Base-by-base conservation (phyloP, 2,113 vertebrate genomes). In the Australoheros scitulus region DNA sequence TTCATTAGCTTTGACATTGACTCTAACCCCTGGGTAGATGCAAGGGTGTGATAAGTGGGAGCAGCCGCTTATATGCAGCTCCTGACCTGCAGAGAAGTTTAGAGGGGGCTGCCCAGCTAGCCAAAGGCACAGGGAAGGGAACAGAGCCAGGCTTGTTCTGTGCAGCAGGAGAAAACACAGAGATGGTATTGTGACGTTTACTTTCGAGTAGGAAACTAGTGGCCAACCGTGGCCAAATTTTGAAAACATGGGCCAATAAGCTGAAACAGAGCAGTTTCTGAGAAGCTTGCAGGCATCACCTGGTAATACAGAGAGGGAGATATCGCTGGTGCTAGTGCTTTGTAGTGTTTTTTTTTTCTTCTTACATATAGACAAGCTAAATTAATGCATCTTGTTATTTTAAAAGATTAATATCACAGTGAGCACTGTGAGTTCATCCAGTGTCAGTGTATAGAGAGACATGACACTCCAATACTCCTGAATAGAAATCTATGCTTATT, bases 61-160 rank as follows among this genome's bases (percentile, higher is more conserved):
- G 85, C 76, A 34, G 85, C 38, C 63, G 70, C 26, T 76, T 78
- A 55, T 24, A 24, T 38, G 32, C 63, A 75, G 56, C 77, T 82
- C 61, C 59, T 80, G 80, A 61, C 83, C 80, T 86, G 83, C 75
- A 85, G 61, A 64, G 78, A 87, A 24, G 75, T 89, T 82, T 70
- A 34, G 59, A 86, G 61, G 64, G 76, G 75, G n/a, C 36, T 68
- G 55, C 70, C 63, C 59, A 58, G 61, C 13, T n/a, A 77, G 81
- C 74, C 41, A 61, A 85, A 58, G 34, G 78, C 56, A 78, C 34
- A 72, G 64, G 58, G 74, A 55, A 59, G 29, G 38, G 47, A 88
- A 93, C 89, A 94, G 90, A 91, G 86, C 38, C 17, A 34, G 58
- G 43, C 81, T 86, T 93, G 91, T 94, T 88, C 86, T 84, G 56